phyloP scores from a whole-genome alignment of 2,113 vertebrate genomes.

The Dipodomys ordii region DNA sequence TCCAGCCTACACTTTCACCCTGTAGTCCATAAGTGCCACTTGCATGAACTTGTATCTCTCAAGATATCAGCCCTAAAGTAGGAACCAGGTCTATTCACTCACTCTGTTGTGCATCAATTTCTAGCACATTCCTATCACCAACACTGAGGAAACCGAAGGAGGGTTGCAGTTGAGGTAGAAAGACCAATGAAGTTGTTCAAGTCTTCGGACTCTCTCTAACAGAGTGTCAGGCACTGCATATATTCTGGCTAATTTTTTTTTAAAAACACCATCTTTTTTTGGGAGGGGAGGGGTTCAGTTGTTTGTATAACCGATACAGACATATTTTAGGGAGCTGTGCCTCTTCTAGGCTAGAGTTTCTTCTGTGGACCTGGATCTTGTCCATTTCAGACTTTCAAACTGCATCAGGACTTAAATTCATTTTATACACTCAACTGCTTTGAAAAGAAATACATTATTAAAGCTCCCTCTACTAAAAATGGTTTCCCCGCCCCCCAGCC shows the following conservation, averaged over 20 bases:
- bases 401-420: constrained; percentile 69
- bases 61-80: not conserved
- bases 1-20: not conserved
- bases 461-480: constrained; percentile 66
- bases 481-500: constrained; percentile 14
- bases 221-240: not conserved
- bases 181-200: not conserved
- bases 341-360: constrained; percentile 24
- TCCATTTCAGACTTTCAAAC: constrained; percentile 68
- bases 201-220: not conserved
- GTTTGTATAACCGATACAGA: constrained; percentile 26
- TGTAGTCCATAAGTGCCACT: not conserved
- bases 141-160: not conserved
- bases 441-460: constrained; percentile 77
- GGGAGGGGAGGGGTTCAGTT: not conserved
- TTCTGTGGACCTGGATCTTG: constrained; percentile 43
- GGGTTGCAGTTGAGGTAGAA: not conserved
- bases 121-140: not conserved
- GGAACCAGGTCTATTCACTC: not conserved
- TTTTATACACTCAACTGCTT: constrained; percentile 81
- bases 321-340: not conserved
- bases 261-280: not conserved
- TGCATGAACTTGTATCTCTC: not conserved
- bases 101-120: not conserved
- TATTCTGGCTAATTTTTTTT: not conserved